Evolutionary conservation across 2,888 invertebrate species (phyloP).

Genomic region (Diplazon laetatorius): DNA sequence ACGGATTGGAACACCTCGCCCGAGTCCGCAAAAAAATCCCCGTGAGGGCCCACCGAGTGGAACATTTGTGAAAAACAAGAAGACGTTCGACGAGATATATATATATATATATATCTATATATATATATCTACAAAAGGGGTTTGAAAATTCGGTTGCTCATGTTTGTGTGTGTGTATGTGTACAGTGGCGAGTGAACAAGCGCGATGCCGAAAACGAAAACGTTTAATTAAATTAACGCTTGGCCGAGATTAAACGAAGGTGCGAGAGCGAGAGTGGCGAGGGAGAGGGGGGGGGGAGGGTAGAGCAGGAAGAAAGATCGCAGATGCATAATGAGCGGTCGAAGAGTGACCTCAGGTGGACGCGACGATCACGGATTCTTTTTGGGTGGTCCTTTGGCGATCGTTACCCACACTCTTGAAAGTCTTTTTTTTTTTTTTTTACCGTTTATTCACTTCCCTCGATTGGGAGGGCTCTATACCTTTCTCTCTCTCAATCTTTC

Average conservation of each 20-base stretch:
- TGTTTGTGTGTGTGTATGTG: too few relatives aligned
- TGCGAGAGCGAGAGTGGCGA: constrained; percentile 71
- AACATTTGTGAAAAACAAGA: constrained; percentile 56
- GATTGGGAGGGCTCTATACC: constrained; percentile 16
- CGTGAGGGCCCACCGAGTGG: constrained; percentile 39
- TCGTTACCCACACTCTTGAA: constrained; percentile 33
- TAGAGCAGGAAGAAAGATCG: constrained; percentile 74
- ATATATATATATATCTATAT: too few relatives aligned
- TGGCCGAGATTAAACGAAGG: constrained; percentile 82
- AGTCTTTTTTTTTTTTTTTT: not conserved
- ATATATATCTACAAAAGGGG: too few relatives aligned
- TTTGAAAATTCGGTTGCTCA: constrained; percentile 66
- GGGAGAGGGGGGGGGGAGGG: too few relatives aligned
- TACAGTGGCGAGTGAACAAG: too few relatives aligned
- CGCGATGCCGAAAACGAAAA: constrained; percentile 42
- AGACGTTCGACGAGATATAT: constrained; percentile 58
- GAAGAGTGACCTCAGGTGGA: constrained; percentile 60
- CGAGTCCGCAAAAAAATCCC: too few relatives aligned
- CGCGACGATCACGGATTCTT: constrained; percentile 73
- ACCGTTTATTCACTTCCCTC: constrained; percentile 31
- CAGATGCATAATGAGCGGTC: constrained; percentile 82
- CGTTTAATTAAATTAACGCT: constrained; percentile 82
- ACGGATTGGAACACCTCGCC: constrained; percentile 71
- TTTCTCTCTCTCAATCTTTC: constrained; percentile 13
- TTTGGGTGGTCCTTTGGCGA: constrained; percentile 80